Evolutionary conservation across 2,888 invertebrate genomes (phyloP), one percentile per base, ranked within the genome.

Genomic region (Parnassius mnemosyne): DNA sequence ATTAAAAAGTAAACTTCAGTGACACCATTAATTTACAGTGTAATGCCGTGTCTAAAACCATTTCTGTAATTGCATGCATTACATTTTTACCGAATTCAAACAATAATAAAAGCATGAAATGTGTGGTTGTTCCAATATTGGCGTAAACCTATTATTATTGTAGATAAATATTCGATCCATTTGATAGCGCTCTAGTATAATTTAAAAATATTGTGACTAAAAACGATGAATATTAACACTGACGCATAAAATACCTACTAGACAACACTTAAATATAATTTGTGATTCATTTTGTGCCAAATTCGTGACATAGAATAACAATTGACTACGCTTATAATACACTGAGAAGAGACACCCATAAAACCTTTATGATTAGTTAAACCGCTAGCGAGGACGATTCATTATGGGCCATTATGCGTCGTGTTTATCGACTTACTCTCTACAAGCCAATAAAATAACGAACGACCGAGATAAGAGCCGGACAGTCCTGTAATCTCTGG

Each of bases 401-500:
- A 91, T 91, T 90, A 89, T 85, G 80, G 88, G 79, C 90, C 89
- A 91, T 90, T 90, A 91, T 87, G 84, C 84, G 88, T 81, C 89
- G 87, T 89, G 91, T 90, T 90, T 90, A 91, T 91, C 91, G 89
- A 84, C 85, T 87, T 84, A 84, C 87, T 87, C 89, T 85, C 87
- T 86, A 88, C 90, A 87, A 89, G 86, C 89, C 87, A 90, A 90
- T 90, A 89, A 91, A 91, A 90, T 91, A 91, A 91, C 89, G 90
- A 89, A 91, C 89, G 90, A 89, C 83, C 85, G 79, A 90, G 91
- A 91, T 91, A 90, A 90, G 84, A 84, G 79, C 81, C 84, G 86
- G 91, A 89, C 90, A 87, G 87, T 88, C 85, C 84, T 88, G 89
- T 90, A 91, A 91, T 91, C 91, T 91, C 86, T 86, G 85, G 86